Base-by-base conservation (phyloP, 2,113 vertebrate genomes). In the Austrofundulus limnaeus region DNA sequence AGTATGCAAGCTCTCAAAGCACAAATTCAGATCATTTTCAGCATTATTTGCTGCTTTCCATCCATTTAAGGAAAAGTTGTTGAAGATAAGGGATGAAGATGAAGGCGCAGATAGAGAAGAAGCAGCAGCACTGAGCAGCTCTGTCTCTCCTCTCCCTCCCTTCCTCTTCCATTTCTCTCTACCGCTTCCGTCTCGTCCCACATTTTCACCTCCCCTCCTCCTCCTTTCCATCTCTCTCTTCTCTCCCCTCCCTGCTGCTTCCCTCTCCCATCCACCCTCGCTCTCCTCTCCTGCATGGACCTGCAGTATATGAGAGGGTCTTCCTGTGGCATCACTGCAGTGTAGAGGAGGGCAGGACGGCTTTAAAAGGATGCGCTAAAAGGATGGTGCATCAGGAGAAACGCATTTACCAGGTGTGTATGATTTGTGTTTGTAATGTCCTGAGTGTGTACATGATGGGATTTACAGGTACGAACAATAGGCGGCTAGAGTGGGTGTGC, bases 341-440 rank as follows among this genome's bases (percentile, higher is more conserved):
- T 88, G 82, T 77, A 85, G 81, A 85, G 71, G 86, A 89, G 78
- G 76, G 86, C 78, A 83, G 88, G 82, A 71, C 80, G 66, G 64
- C 87, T 84, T 59, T 66, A 84, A 72, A 90, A 79, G 77, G 39
- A 90, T 92, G 90, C 74, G 57, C 67, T 92, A 88, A 92, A 53
- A 91, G 81, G 86, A 92, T 92, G 92, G 92, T 92, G 72, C 92
- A 92, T 79, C 91, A 92, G 78, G 92, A 92, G 79, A 92, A 92
- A 92, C 91, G 88, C 62, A 54, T 92, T 87, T 92, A 92, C 84
- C 92, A 92, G 92, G 92, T 92, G 86, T 88, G 91, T 88, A 66
- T n/a, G 25, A 38, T 67, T 45, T 68, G 13, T 68, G 48, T 63
- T 70, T 59, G 24, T 19, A 5, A 47, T 10, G 2, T 57, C 60